phyloP scores from a whole-genome alignment of 2,797 vertebrate genomes.

The Sebastes matsubarae region DNA sequence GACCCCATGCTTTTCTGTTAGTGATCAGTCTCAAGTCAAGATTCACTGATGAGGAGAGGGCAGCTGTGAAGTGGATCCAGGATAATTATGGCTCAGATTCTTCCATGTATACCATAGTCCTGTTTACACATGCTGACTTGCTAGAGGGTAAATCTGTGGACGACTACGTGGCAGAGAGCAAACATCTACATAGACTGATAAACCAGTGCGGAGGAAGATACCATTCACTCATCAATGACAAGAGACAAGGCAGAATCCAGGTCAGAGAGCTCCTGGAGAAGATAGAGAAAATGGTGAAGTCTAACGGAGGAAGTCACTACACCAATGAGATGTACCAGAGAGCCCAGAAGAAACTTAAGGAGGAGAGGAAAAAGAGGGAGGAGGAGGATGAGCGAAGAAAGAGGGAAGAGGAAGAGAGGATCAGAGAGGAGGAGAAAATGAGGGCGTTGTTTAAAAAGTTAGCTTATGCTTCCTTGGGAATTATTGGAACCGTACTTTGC shows the following conservation, averaged over 20 bases:
- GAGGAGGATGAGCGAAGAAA: background rate
- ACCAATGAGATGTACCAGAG: conserved; percentile 44
- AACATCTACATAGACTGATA: conserved; percentile 17
- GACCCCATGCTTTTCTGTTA: conserved; percentile 64
- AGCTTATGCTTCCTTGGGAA: too few relatives aligned
- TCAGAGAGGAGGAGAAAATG: background rate
- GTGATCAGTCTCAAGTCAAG: conserved; percentile 55
- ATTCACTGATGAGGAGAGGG: conserved; percentile 54
- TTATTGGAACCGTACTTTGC: too few relatives aligned
- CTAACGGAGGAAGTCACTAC: conserved; percentile 42
- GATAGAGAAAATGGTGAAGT: conserved; percentile 37
- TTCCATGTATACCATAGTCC: conserved; percentile 20
- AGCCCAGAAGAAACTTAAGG: conserved; percentile 21
- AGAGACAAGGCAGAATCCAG: background rate
- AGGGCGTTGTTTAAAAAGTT: too few relatives aligned
- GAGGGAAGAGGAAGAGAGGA: background rate
- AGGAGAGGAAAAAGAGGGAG: background rate
- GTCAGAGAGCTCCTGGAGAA: conserved; percentile 48
- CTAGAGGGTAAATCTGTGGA: conserved; percentile 22
- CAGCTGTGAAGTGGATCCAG: conserved; percentile 53
- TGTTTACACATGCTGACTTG: conserved; percentile 65
- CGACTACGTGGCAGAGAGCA: background rate
- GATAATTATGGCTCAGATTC: conserved; percentile 40
- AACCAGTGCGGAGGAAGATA: conserved; percentile 44
- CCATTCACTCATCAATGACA: conserved; percentile 50